These are phyloP conservation scores for Festucalex cinctus DNA, from an alignment of 2,113 vertebrate species.

Conservation along the genomic window DNA sequence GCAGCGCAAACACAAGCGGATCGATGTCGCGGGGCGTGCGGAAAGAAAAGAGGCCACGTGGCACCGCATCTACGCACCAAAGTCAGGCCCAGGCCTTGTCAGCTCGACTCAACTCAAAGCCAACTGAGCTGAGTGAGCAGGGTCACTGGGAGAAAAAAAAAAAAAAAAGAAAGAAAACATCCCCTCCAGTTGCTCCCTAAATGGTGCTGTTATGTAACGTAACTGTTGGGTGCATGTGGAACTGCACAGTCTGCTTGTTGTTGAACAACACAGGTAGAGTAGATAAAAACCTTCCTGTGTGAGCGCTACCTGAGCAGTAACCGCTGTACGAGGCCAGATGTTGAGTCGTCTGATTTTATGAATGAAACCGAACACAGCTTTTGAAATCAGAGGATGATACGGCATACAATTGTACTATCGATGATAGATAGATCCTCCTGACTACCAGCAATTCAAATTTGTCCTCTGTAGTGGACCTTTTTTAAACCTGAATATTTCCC, in stretches of 20 bases:
- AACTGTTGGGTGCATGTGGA: constrained; percentile 31
- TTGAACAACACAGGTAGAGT: background rate
- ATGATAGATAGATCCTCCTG: no score
- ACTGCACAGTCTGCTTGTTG: constrained; percentile 23
- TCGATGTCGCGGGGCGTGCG: constrained; percentile 49
- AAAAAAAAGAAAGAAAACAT: constrained; percentile 57
- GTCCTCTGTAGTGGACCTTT: no score
- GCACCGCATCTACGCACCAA: constrained; percentile 24
- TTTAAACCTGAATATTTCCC: no score
- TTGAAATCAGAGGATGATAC: no score
- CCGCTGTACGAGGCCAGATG: no score
- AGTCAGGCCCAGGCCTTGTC: constrained; percentile 55
- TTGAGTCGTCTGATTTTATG: no score
- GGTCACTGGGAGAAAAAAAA: background rate
- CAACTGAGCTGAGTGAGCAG: constrained; percentile 35
- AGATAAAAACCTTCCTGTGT: background rate
- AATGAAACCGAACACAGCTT: no score
- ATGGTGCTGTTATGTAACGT: constrained; percentile 56
- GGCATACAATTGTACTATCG: no score
- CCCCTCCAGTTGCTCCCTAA: constrained; percentile 57
- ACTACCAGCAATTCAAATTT: no score
- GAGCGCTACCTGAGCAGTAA: no score
- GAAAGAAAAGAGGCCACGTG: constrained; percentile 32
- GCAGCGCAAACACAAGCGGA: constrained; percentile 34
- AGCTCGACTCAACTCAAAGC: constrained; percentile 58